Base-by-base conservation (phyloP, 2,113 vertebrate species). In the Rhabdomys dilectus region DNA sequence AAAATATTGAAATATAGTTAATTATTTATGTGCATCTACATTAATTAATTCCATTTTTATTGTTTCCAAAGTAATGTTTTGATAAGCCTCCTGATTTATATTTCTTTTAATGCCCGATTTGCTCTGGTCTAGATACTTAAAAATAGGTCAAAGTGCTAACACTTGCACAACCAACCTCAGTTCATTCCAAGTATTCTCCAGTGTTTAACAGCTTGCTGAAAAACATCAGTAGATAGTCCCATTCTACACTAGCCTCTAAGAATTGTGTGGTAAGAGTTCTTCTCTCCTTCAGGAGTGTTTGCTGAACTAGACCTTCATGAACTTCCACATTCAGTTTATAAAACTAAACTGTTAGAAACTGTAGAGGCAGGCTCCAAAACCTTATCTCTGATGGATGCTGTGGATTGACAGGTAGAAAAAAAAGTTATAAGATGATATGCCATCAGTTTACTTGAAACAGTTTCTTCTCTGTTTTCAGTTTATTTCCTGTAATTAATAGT, bases 271-370 rank as follows among this genome's bases (percentile, higher is more conserved):
- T 62, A 88, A 3, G 15, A 64, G 8, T 66, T 9, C 58, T 87
- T 94, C 95, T 66, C 36, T 96, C 24, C 77, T 95, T 21, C 95
- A 99, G 99, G 99, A 64, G 99, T 99, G 45, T 99, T 99, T 58
- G 99, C 99, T 42, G 97, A 97, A 3, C 98, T 99, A 98, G 98
- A 99, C 48, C 98, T 99, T 42, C 99, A 99, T 17, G 99, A 99
- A 85, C 96, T 97, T 89, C 98, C 99, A 73, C 99, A 60, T 87
- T 98, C 91, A 0, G 93, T 99, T 60, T 99, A 99, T 94, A 99
- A 98, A 98, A 99, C 99, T 68, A 99, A 99, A 76, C 98, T 99
- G 5, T 98, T 98, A 1, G 88, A 97, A 70, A 99, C 99, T 0
- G 98, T 99, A 1, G 13, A 45, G 0, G 98, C 99, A 0, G 99